phyloP scores from a whole-genome alignment of 1,140 invertebrate genomes.

The Calosoma granatense region DNA sequence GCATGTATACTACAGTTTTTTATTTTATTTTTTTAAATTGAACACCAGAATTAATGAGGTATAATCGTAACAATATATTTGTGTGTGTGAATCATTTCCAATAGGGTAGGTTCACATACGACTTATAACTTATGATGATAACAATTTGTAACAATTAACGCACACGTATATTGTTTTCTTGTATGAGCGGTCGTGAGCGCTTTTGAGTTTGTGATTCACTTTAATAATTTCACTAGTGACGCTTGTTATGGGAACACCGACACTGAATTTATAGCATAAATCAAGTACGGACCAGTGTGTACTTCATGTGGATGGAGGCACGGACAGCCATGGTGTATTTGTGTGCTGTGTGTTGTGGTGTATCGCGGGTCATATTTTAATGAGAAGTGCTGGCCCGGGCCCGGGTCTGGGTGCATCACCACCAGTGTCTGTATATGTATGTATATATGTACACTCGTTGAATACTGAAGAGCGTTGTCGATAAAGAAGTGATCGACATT shows the following conservation, averaged over 20 bases:
- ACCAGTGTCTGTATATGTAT: too few relatives aligned
- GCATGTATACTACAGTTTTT: too few relatives aligned
- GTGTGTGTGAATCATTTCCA: too few relatives aligned
- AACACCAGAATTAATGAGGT: too few relatives aligned
- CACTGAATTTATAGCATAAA: conserved; percentile 5
- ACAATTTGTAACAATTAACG: not conserved
- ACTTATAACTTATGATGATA: too few relatives aligned
- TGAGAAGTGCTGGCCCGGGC: not conserved
- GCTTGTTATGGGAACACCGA: conserved; percentile 1
- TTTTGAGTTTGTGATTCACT: not conserved
- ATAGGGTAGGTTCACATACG: too few relatives aligned
- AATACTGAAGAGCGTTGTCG: not conserved
- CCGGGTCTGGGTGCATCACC: too few relatives aligned
- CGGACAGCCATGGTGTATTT: too few relatives aligned
- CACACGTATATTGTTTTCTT: not conserved
- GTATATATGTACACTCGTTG: conserved; percentile 1
- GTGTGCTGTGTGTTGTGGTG: too few relatives aligned
- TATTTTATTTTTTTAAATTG: too few relatives aligned
- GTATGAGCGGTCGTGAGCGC: not conserved
- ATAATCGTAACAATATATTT: too few relatives aligned
- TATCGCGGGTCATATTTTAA: conserved; percentile 5
- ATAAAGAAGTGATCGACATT: conserved; percentile 9
- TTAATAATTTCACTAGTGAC: not conserved
- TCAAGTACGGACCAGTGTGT: conserved; percentile 1
- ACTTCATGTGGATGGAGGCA: too few relatives aligned